Base-by-base conservation (phyloP, 2,797 vertebrate species). In the Coluber constrictor region DNA sequence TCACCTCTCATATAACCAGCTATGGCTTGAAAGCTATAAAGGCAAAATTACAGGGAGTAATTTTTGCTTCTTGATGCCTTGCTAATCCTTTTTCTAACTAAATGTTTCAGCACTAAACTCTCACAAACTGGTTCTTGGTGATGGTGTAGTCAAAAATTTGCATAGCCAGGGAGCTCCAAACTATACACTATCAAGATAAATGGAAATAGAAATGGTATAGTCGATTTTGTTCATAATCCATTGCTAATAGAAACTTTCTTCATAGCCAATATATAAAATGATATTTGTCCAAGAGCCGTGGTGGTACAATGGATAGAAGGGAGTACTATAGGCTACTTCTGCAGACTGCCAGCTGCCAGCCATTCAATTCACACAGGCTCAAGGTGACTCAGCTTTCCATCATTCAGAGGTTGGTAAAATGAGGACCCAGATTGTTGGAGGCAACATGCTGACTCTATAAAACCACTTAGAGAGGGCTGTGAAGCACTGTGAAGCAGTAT, bases 91-190 rank as follows among this genome's bases (percentile, higher is more conserved):
- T 89, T 94, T 51, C 9, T 83, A 79, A 93, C 57, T 51, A 91
- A 51, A 90, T 60, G 59, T 91, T 91, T 92, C 54, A 16, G 89
- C 91, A 91, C 92, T 74, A 90, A 95, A 93, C 56, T 91, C 60
- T 90, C 93, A 47, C 87, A 94, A 93, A 94, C 51, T 93, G 92
- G 43, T 87, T 79, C 90, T 90, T 92, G 74, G 86, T 93, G 56
- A 60, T 92, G 61, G 91, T 94, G 51, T 83, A 61, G 70, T 93
- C 95, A 95, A 92, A 88, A 94, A 94, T 92, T 90, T 90, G 27
- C 51, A 86, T 93, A 87, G 60, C 60, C 27, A 87, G 74, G 20
- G 55, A 86, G 18, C 94, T 47, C 59, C 86, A 95, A 92, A 94
- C 55, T 93, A 20, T 27, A 10, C 91, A 18, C 47, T 93, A 47